Conservation (phyloP, 2,113 vertebrate genomes). For the Platycercus adscitus region DNA sequence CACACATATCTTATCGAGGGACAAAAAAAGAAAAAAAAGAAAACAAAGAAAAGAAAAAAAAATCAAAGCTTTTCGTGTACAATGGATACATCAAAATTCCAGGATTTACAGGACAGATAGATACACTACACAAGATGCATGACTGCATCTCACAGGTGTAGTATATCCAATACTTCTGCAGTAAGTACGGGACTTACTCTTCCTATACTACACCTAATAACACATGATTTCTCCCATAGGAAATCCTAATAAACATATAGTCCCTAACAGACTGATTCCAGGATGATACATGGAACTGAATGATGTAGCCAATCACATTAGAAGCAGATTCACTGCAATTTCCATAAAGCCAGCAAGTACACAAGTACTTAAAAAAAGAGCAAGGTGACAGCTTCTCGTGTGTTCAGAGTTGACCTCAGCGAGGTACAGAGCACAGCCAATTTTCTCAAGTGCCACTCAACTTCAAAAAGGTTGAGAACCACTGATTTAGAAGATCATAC, state of each 20-base stretch:
- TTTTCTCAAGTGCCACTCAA: slow-evolving; percentile 67
- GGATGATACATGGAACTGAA: neutral
- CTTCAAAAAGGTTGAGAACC: slow-evolving; percentile 60
- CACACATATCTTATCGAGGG: neutral
- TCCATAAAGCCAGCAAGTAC: slow-evolving; percentile 35
- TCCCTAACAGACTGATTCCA: neutral
- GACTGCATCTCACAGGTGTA: neutral
- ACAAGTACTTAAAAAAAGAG: slow-evolving; percentile 41
- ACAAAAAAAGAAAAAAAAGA: neutral
- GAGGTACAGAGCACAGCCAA: slow-evolving; percentile 38
- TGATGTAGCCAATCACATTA: neutral
- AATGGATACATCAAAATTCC: neutral
- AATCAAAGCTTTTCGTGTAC: neutral
- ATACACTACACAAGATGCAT: neutral
- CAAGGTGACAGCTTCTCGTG: neutral
- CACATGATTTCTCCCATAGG: neutral
- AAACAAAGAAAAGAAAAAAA: neutral
- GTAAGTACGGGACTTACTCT: neutral
- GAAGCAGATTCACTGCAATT: slow-evolving; percentile 43
- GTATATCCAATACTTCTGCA: neutral
- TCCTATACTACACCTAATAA: neutral
- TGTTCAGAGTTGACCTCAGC: slow-evolving; percentile 40
- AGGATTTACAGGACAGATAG: neutral
- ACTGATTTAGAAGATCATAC: slow-evolving; percentile 61
- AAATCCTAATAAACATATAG: neutral